Evolutionary conservation across 2,797 vertebrate species (phyloP), one percentile per base, ranked within the genome.

Genomic region (Onychomys torridus): DNA sequence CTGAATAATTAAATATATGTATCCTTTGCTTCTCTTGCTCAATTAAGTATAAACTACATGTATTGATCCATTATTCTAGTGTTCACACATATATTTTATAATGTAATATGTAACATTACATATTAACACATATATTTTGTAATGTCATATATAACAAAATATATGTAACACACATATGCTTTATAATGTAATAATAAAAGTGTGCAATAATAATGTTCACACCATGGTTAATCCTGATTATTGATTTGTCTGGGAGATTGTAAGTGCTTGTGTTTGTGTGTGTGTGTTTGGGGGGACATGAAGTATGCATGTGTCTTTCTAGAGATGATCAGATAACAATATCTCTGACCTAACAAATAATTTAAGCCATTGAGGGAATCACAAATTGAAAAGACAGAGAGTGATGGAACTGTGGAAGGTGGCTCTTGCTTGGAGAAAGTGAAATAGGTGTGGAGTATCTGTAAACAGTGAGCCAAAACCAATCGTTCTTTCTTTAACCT

Each of bases 131-230:
- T 11, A 5, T 43, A 16, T 67, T 87, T 87, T 88, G 13, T 67
- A 16, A 67, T 67, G 29, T 34, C 16, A 67, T 34, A 67, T 67
- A 73, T 92, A 90, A 77, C 71, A 77, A 67, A 67, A 67, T 13
- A 67, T 65, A 32, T 63, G 55, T 55, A 55, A 17, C 16, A 17
- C 16, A 55, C 55, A 55, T 16, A 17, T 55, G 55, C 55, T 55
- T 55, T 55, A 17, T 55, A 55, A 55, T 55, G 65, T 87, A 75
- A 55, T 91, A 13, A 61, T 27, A 27, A 69, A 40, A 77, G 23
- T 61, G 4, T 63, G 77, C 94, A 88, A 78, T 57, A 73, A 75
- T 94, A 67, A 75, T 95, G 77, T 93, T 91, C 67, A 10, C 57
- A 81, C 16, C 69, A 23, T 40, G 43, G 4, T 19, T 69, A n/a